Conservation (phyloP, 2,113 vertebrate species). For the Rattus rattus region DNA sequence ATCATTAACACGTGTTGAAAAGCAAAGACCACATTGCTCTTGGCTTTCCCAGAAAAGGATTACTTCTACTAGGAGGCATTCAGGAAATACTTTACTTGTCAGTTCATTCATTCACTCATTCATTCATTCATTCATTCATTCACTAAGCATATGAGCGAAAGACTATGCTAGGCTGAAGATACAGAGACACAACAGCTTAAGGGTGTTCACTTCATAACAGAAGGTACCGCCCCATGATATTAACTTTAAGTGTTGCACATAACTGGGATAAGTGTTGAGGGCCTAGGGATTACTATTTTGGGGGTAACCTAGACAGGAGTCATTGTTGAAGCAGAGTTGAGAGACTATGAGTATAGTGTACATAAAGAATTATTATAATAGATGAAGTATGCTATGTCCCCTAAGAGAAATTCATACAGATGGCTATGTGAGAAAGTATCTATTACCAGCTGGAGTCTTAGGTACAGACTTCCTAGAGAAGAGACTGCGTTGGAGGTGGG, state of each 20-base stretch:
- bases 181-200: background rate
- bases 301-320: background rate
- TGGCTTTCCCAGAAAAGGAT: background rate
- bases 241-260: background rate
- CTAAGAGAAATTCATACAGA: background rate
- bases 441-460: background rate
- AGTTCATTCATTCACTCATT: background rate
- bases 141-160: background rate
- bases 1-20: background rate
- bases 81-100: conserved; percentile 1
- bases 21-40: background rate
- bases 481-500: background rate
- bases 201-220: background rate
- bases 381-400: background rate
- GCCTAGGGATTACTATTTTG: background rate
- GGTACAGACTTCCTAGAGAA: background rate
- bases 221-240: background rate
- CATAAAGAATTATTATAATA: background rate
- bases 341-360: background rate
- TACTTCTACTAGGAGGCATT: background rate
- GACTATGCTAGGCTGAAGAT: background rate
- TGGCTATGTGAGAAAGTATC: background rate
- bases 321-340: background rate
- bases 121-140: conserved; percentile 7
- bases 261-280: background rate